phyloP scores from a whole-genome alignment of 2,888 invertebrate genomes.

The Drosophila mimica region DNA sequence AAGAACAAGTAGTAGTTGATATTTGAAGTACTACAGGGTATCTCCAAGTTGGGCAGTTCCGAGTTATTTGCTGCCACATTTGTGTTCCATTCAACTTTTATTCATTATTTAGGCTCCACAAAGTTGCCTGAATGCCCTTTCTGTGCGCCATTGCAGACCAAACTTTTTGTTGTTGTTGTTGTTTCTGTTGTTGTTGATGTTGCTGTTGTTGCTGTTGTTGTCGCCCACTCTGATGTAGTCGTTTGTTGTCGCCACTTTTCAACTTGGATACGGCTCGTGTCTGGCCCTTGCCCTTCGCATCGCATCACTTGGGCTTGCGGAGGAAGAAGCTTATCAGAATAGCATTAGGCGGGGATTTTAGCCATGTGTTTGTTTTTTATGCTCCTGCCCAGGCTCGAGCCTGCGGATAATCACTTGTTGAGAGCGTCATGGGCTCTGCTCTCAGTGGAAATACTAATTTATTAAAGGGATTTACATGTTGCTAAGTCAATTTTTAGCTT shows the following conservation, averaged over 20 bases:
- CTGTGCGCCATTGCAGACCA: slow-evolving; percentile 17
- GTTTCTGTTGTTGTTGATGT: slow-evolving; percentile 14
- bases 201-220: slow-evolving; percentile 20
- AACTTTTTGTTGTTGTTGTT: slow-evolving; percentile 16
- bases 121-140: slow-evolving; percentile 61
- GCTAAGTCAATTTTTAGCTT: slow-evolving; percentile 6
- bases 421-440: slow-evolving; percentile 7
- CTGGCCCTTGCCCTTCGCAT: slow-evolving; percentile 65
- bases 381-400: slow-evolving; percentile 16
- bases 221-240: slow-evolving; percentile 37
- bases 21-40: slow-evolving; percentile 2
- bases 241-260: slow-evolving; percentile 34
- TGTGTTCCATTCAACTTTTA: slow-evolving; percentile 50
- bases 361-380: slow-evolving; percentile 45
- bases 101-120: slow-evolving; percentile 76
- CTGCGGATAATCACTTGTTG: slow-evolving; percentile 43
- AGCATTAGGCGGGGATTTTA: slow-evolving; percentile 43
- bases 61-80: slow-evolving; percentile 8
- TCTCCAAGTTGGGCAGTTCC: not conserved
- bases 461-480: slow-evolving; percentile 16
- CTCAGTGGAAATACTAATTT: slow-evolving; percentile 1
- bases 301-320: slow-evolving; percentile 4
- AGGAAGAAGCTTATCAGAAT: slow-evolving; percentile 48
- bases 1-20: not conserved
- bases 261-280: slow-evolving; percentile 39